Conservation (phyloP, 2,113 vertebrate genomes). For the Neodon shergylaensis region DNA sequence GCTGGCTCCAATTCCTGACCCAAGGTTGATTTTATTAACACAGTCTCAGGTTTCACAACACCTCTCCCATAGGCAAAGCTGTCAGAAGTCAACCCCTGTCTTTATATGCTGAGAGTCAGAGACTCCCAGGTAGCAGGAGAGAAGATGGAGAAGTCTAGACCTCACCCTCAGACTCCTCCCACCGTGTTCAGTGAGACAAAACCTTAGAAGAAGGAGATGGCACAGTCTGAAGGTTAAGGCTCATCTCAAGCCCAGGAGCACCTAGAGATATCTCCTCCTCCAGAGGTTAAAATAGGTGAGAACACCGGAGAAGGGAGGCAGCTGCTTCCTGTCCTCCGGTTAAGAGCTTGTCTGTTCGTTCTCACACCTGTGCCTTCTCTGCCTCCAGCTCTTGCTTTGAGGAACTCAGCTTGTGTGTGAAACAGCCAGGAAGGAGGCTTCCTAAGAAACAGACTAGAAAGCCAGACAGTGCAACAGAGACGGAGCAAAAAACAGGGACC, state of each 20-base stretch:
- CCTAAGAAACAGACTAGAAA: neutral
- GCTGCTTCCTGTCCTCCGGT: neutral
- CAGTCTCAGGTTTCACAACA: neutral
- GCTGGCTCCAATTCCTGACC: neutral
- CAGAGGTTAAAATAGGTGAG: neutral
- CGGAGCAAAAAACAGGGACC: neutral
- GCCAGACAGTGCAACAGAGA: neutral
- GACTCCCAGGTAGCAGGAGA: neutral
- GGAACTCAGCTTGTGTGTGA: neutral
- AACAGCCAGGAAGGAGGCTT: neutral
- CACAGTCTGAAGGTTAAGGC: neutral
- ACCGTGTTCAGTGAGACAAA: neutral
- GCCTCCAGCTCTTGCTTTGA: neutral
- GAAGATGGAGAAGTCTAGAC: neutral
- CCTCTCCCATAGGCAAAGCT: neutral
- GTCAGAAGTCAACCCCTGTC: neutral
- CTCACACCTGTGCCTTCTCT: neutral
- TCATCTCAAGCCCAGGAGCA: neutral
- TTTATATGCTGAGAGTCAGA: neutral
- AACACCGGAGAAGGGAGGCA: neutral
- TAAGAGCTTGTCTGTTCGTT: neutral
- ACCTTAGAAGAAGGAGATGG: neutral
- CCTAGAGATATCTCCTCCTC: neutral
- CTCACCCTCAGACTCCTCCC: neutral
- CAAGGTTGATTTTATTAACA: neutral